phyloP scores from a whole-genome alignment of 2,113 vertebrate genomes.

The Panthera tigris region DNA sequence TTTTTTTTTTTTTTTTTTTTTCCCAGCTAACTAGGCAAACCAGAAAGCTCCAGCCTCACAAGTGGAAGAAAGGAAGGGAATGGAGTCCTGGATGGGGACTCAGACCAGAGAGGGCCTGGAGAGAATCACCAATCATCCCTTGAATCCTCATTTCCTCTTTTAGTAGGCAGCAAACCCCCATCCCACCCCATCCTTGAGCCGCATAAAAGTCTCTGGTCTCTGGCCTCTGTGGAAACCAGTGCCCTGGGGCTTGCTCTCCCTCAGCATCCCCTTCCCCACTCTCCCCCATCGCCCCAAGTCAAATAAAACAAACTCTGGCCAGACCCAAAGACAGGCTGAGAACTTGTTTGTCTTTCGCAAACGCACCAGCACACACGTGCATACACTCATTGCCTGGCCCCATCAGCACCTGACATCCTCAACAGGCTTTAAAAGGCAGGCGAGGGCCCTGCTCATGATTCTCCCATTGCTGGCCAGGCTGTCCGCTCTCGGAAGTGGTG shows the following conservation, averaged over 20 bases:
- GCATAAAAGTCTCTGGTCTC: neutral
- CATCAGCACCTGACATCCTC: neutral
- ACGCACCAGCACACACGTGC: neutral
- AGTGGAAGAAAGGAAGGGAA: slow-evolving; percentile 12
- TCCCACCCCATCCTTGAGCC: neutral
- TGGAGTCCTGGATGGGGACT: neutral
- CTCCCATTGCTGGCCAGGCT: neutral
- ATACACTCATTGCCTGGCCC: neutral
- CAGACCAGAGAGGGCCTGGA: neutral
- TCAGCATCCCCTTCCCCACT: neutral
- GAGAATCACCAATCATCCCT: neutral
- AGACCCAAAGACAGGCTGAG: neutral
- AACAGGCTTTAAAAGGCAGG: neutral
- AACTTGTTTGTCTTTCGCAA: neutral
- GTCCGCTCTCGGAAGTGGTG: neutral
- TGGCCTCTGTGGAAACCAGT: neutral
- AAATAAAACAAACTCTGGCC: slow-evolving; percentile 3
- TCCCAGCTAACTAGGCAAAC: neutral
- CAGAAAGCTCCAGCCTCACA: neutral
- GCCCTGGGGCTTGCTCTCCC: neutral
- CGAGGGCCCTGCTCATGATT: neutral
- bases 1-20: neutral
- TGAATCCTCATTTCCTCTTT: neutral
- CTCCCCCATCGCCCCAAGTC: neutral
- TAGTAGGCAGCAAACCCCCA: neutral